Base-by-base conservation (phyloP, 2,888 invertebrate species). In the Plagiodera versicolora region DNA sequence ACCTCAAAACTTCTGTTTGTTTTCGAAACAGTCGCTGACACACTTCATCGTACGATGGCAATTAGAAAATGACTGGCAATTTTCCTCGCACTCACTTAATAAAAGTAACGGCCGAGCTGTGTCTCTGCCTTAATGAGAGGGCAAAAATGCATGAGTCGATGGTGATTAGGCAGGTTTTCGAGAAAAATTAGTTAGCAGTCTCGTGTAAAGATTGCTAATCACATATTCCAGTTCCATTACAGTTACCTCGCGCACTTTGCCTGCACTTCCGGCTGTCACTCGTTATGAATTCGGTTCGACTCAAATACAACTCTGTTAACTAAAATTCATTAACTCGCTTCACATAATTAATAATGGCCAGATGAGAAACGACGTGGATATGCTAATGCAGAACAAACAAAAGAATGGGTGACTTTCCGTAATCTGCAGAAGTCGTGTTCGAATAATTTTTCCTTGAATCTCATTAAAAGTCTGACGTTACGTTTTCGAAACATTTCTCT, bases 91-190 rank as follows among this genome's bases (percentile, higher is more conserved):
- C 32, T 14, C 35, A 20, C 47, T 19, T 46, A 61, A 45, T 52
- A 54, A 14, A 49, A 58, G 35, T 48, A 51, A 56, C 55, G 53
- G 53, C 28, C 44, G 44, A 39, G 24, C 19, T 35, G 17, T 17
- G 30, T 58, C 51, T 48, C 28, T 14, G 20, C 30, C 39, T 62
- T 75, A 74, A 75, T 74, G 69, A 73, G 70, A 66, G 66, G 67
- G 66, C 70, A 73, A 69, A 75, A 75, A 76, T 75, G 73, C 74
- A 76, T 74, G 72, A 72, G 67, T 55, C 62, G 58, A 64, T 65
- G 69, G 75, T 76, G 76, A 76, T 71, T 68, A 61, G 67, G 75
- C 75, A 73, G 66, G 59, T 72, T 72, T 75, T 70, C 70, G 58
- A 61, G 65, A 66, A 66, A 64, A 66, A 65, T 57, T 60, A 63